Conservation (phyloP, 30 jellyfish, hydroid and myxozoan genomes). For the Aurelia aurita complex sp. Pacific region DNA sequence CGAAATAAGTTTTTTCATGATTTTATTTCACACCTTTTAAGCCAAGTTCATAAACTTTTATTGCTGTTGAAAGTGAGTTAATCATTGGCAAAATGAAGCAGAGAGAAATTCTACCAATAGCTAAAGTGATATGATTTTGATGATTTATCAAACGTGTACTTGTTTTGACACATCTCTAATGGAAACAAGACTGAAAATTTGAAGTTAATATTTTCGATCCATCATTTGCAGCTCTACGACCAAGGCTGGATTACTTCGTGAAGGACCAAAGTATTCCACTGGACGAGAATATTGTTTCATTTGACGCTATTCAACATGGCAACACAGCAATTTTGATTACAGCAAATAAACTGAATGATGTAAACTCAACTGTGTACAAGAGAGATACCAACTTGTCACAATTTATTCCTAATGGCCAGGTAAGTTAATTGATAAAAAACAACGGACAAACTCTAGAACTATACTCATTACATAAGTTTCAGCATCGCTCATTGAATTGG, state of each 20-base stretch:
- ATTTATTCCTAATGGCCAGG: slow-evolving; percentile 36
- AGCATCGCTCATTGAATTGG: too few species aligned
- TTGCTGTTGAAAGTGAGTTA: too few species aligned
- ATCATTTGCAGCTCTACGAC: slow-evolving; percentile 44
- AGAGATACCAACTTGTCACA: background rate
- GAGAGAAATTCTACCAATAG: too few species aligned
- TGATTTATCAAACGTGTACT: too few species aligned
- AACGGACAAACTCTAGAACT: background rate
- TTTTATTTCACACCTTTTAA: too few species aligned
- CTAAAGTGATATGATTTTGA: too few species aligned
- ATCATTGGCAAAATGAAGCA: too few species aligned
- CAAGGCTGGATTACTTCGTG: slow-evolving; percentile 42
- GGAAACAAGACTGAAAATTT: background rate
- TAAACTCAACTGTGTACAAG: slow-evolving; percentile 40
- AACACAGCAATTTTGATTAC: slow-evolving; percentile 26
- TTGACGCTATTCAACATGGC: slow-evolving; percentile 32
- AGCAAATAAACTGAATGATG: background rate
- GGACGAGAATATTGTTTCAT: slow-evolving; percentile 26
- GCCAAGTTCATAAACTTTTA: too few species aligned
- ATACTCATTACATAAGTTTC: too few species aligned
- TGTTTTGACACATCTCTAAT: too few species aligned
- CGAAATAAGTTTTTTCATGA: too few species aligned
- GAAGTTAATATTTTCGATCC: background rate
- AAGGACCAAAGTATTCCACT: slow-evolving; percentile 9
- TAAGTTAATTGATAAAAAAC: slow-evolving; percentile 1